phyloP scores from a whole-genome alignment of 2,888 invertebrate species.

The Cepaea hortensis region DNA sequence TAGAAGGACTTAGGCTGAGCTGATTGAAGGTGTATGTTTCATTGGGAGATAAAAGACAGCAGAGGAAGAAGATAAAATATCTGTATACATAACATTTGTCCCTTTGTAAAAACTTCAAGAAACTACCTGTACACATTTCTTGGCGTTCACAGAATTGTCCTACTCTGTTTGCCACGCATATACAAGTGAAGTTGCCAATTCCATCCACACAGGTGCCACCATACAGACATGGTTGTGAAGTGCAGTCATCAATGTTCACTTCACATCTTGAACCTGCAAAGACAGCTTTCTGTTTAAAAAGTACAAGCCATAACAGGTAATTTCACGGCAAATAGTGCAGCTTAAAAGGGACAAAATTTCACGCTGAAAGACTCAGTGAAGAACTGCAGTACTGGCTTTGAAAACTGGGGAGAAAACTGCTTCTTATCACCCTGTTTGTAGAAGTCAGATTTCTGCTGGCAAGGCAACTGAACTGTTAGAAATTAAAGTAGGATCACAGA shows the following conservation, averaged over 20 bases:
- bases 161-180: slow-evolving; percentile 58
- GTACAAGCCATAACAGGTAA: no score
- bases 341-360: background rate
- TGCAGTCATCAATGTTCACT: slow-evolving; percentile 65
- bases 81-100: no score
- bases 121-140: slow-evolving; percentile 61
- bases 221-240: slow-evolving; percentile 64
- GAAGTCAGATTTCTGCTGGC: no score
- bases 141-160: slow-evolving; percentile 64
- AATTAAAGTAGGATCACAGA: no score
- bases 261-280: slow-evolving; percentile 59
- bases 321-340: background rate
- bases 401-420: background rate
- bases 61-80: background rate
- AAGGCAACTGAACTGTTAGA: no score
- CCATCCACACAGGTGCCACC: slow-evolving; percentile 66
- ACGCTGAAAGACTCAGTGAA: no score
- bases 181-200: slow-evolving; percentile 53
- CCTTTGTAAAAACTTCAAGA: background rate
- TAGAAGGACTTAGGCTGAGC: no score
- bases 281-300: no score
- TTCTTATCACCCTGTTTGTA: no score
- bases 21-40: no score
- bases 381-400: background rate
- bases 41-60: no score